phyloP scores from a whole-genome alignment of 2,888 invertebrate genomes.

The Drosophila maculinotata region DNA sequence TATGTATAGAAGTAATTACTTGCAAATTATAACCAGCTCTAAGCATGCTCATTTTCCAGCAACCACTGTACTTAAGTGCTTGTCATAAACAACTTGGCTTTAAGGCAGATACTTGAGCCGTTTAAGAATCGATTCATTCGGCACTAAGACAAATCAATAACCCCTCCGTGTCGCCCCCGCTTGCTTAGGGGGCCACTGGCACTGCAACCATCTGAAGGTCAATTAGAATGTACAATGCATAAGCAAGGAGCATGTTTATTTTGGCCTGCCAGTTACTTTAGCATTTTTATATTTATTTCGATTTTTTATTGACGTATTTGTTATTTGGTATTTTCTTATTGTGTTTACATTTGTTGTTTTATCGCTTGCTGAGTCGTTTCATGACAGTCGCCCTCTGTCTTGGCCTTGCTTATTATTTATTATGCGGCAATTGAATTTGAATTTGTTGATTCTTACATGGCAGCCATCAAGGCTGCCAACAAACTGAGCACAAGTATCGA shows the following conservation, averaged over 20 bases:
- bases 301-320: conserved; percentile 54
- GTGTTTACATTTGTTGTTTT: conserved; percentile 50
- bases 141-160: conserved; percentile 63
- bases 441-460: conserved; percentile 63
- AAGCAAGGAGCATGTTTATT: conserved; percentile 50
- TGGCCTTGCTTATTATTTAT: conserved; percentile 67
- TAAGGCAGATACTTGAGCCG: conserved; percentile 35
- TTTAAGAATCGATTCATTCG: conserved; percentile 54
- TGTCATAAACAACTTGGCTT: conserved; percentile 43
- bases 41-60: background rate
- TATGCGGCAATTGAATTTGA: conserved; percentile 71
- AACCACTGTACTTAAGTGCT: conserved; percentile 15
- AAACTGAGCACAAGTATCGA: conserved; percentile 34
- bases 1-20: too few species aligned
- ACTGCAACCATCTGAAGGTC: conserved; percentile 62
- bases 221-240: conserved; percentile 66
- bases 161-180: conserved; percentile 11
- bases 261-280: conserved; percentile 44
- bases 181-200: conserved; percentile 1
- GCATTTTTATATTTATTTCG: conserved; percentile 52
- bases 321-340: conserved; percentile 31
- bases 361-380: conserved; percentile 28
- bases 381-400: conserved; percentile 31
- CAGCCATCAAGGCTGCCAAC: conserved; percentile 21
- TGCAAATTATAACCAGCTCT: background rate